These are phyloP conservation scores for Pipra filicauda DNA, from an alignment of 2,113 vertebrate species.

Conservation along the genomic window DNA sequence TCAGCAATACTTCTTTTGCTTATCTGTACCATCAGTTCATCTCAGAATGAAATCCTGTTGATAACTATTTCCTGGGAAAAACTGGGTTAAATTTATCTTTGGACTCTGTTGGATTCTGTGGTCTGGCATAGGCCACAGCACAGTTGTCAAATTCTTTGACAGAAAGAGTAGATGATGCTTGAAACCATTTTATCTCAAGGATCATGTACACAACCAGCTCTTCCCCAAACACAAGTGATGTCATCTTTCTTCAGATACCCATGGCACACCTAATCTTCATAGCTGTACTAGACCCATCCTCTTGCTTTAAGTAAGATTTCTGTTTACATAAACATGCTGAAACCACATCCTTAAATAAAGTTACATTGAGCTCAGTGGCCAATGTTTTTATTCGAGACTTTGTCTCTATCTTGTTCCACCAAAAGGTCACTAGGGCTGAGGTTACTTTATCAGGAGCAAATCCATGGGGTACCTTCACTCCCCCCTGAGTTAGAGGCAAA, in stretches of 20 bases:
- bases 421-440: accelerated
- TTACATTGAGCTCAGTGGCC: not conserved
- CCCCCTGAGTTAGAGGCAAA: not conserved
- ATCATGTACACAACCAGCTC: not conserved
- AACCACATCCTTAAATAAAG: not conserved
- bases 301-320: not conserved
- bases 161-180: not conserved
- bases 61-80: not conserved
- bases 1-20: not conserved
- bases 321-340: not conserved
- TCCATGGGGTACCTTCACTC: not conserved
- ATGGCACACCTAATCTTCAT: not conserved
- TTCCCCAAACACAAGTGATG: not conserved
- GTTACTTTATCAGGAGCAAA: not conserved
- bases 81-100: not conserved
- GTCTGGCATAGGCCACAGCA: not conserved
- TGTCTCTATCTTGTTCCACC: not conserved
- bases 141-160: not conserved
- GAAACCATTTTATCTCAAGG: not conserved
- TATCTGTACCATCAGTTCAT: not conserved
- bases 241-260: not conserved
- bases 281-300: not conserved
- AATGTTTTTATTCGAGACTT: not conserved
- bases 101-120: not conserved
- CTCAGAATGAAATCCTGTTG: not conserved